These are phyloP conservation scores for Lymantria monacha DNA, from an alignment of 2,888 invertebrate genomes.

Conservation along the genomic window DNA sequence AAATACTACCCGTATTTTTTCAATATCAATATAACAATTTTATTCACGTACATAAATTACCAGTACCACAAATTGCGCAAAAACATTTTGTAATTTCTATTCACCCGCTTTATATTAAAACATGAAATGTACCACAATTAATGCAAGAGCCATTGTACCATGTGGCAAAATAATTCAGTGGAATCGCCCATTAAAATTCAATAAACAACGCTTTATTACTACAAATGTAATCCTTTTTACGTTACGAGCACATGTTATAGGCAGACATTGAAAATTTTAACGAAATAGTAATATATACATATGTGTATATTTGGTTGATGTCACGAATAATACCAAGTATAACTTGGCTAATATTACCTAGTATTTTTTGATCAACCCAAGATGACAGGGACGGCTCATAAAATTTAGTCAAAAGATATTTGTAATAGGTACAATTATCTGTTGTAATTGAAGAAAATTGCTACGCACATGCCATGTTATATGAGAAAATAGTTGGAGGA, in stretches of 20 bases:
- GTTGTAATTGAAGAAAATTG: no score
- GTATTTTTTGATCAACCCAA: no score
- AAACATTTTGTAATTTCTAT: background rate
- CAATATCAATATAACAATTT: background rate
- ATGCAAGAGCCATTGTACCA: background rate
- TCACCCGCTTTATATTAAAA: background rate
- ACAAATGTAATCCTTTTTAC: slow-evolving; percentile 9
- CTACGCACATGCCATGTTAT: no score
- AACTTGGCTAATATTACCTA: no score
- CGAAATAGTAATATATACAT: no score
- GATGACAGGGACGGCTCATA: no score
- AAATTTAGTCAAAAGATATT: no score
- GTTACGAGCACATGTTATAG: slow-evolving; percentile 1
- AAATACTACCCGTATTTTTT: no score
- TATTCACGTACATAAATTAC: background rate
- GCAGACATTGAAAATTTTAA: background rate
- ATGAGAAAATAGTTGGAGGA: no score
- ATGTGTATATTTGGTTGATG: no score
- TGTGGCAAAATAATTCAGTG: slow-evolving; percentile 19
- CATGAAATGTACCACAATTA: background rate
- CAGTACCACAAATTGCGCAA: background rate
- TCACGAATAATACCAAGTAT: no score
- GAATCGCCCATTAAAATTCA: slow-evolving; percentile 15
- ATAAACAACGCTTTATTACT: slow-evolving; percentile 22
- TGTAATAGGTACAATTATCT: no score